Conservation (phyloP, 2,113 vertebrate genomes). For the Parus major region DNA sequence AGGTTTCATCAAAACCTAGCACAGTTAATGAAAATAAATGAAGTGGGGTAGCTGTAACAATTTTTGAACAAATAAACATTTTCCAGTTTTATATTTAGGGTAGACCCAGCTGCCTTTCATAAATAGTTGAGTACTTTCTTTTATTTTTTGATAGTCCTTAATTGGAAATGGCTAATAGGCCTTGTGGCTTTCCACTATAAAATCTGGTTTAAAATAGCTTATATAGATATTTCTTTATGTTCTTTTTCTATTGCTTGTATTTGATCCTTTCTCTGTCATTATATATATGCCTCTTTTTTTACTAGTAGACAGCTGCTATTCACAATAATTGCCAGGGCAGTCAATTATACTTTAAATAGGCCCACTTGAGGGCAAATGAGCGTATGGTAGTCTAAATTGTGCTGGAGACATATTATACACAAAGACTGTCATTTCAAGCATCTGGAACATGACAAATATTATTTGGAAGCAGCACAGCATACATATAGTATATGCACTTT, state of each 20-base stretch:
- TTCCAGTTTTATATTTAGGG: constrained; percentile 75
- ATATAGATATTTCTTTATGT: constrained; percentile 78
- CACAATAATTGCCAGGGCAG: constrained; percentile 81
- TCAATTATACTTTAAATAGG: constrained; percentile 88
- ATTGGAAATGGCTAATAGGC: constrained; percentile 78
- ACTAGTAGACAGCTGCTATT: constrained; percentile 83
- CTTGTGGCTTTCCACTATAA: constrained; percentile 72
- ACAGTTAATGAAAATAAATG: constrained; percentile 76
- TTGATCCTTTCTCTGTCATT: constrained; percentile 79
- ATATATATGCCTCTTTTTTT: constrained; percentile 72
- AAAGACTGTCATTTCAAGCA: constrained; percentile 76
- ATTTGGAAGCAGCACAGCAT: constrained; percentile 17
- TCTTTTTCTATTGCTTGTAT: constrained; percentile 71
- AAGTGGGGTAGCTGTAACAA: constrained; percentile 72
- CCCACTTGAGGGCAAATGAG: constrained; percentile 83
- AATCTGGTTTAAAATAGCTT: constrained; percentile 72
- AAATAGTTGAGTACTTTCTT: constrained; percentile 78
- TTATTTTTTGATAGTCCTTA: constrained; percentile 74
- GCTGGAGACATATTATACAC: constrained; percentile 73
- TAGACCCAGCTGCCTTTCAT: constrained; percentile 79
- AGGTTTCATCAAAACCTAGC: constrained; percentile 74
- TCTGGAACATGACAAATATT: constrained; percentile 78
- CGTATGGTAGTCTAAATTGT: constrained; percentile 78
- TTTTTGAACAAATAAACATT: constrained; percentile 82
- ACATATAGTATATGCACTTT: background rate